These are phyloP conservation scores for Blennius ocellaris DNA, from an alignment of 2,113 vertebrate genomes.

Conservation along the genomic window DNA sequence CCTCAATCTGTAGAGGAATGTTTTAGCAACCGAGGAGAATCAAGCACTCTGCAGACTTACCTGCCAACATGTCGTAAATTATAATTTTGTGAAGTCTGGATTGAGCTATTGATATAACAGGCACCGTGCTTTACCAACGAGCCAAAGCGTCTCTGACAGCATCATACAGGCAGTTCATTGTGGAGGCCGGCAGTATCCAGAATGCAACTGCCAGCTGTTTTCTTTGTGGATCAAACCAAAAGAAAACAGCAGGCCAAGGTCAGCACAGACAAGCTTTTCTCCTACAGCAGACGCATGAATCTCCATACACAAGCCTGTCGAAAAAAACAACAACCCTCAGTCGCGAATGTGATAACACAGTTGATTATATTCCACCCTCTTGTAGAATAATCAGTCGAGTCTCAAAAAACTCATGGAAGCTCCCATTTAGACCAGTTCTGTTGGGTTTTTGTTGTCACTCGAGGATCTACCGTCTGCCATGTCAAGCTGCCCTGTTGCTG, in stretches of 20 bases:
- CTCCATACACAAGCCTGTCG: slow-evolving; percentile 41
- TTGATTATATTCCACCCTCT: slow-evolving; percentile 62
- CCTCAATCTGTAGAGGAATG: slow-evolving; percentile 21
- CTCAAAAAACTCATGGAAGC: slow-evolving; percentile 55
- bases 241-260: slow-evolving; percentile 80
- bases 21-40: slow-evolving; percentile 8
- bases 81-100: slow-evolving; percentile 37
- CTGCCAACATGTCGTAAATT: slow-evolving; percentile 16
- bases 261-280: slow-evolving; percentile 74
- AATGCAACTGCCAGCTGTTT: slow-evolving; percentile 81
- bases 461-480: slow-evolving; percentile 42
- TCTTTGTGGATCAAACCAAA: slow-evolving; percentile 82
- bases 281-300: slow-evolving; percentile 59
- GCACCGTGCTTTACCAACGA: slow-evolving; percentile 69
- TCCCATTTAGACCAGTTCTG: slow-evolving; percentile 39
- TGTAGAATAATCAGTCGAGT: slow-evolving; percentile 46
- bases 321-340: slow-evolving; percentile 39
- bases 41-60: not conserved
- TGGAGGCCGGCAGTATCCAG: slow-evolving; percentile 66
- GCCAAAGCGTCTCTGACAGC: slow-evolving; percentile 79
- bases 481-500: slow-evolving; percentile 38
- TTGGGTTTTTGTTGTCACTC: slow-evolving; percentile 39
- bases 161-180: slow-evolving; percentile 78
- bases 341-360: slow-evolving; percentile 37
- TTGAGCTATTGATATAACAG: slow-evolving; percentile 68